Evolutionary conservation across 2,797 vertebrate species (phyloP).

Genomic region (Lithobates sylvaticus): DNA sequence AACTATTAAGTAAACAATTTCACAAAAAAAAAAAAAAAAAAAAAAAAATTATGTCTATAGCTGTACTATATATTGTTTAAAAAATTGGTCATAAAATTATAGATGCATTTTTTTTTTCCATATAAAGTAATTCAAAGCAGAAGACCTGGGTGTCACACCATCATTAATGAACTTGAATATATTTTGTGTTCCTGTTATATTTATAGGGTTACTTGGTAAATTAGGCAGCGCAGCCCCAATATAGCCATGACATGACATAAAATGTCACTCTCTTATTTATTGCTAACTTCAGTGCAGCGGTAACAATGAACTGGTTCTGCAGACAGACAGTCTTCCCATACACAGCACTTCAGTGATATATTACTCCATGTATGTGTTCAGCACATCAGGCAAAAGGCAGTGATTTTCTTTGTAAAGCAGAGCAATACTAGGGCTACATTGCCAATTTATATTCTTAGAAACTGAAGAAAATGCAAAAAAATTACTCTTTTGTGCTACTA

Average conservation of each 20-base stretch:
- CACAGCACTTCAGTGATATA: neutral
- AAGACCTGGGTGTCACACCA: neutral
- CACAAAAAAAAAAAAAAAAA: no score
- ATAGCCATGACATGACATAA: neutral
- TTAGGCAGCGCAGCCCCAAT: neutral
- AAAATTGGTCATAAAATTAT: neutral
- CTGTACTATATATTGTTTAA: neutral
- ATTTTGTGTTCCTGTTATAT: neutral
- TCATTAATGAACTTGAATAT: neutral
- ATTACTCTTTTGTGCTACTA: neutral
- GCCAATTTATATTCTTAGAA: neutral
- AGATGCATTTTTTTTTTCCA: neutral
- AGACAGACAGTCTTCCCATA: conserved; percentile 1
- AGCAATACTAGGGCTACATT: neutral
- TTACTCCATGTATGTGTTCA: neutral
- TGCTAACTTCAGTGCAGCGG: conserved; percentile 12
- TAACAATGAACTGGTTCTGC: conserved; percentile 1
- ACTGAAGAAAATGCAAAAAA: neutral
- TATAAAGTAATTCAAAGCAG: neutral
- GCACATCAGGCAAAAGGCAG: conserved; percentile 1
- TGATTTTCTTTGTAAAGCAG: neutral
- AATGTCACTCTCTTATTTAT: conserved; percentile 24
- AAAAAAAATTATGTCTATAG: no score
- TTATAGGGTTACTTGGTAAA: neutral
- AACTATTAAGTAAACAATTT: no score